Conservation (phyloP, 2,888 invertebrate species). For the Nematopogon swammerdamellus region DNA sequence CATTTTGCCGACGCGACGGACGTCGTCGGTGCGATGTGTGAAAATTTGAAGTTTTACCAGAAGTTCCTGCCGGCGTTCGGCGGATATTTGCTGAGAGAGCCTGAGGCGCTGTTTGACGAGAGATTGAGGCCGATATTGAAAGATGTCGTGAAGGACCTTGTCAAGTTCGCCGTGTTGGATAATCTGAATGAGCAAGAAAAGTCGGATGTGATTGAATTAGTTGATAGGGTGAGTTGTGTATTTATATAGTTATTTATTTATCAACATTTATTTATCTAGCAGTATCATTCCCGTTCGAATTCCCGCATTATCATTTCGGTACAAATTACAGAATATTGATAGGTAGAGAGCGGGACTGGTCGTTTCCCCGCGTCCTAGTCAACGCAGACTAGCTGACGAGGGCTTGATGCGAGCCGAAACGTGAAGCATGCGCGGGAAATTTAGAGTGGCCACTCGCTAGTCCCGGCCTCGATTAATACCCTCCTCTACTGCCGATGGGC, state of each 20-base stretch:
- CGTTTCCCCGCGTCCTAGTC: too few species aligned
- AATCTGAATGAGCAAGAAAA: conserved; percentile 13
- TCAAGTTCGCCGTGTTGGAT: conserved; percentile 17
- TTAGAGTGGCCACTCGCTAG: too few species aligned
- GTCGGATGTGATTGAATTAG: conserved; percentile 17
- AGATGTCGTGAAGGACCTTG: conserved; percentile 18
- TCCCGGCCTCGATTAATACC: too few species aligned
- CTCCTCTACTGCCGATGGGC: too few species aligned
- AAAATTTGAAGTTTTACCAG: conserved; percentile 15
- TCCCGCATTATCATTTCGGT: too few species aligned
- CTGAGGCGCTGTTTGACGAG: conserved; percentile 15
- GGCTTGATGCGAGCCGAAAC: too few species aligned
- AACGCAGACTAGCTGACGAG: too few species aligned
- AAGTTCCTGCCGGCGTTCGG: conserved; percentile 19
- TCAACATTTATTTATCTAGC: too few species aligned
- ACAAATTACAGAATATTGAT: too few species aligned
- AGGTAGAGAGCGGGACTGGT: too few species aligned
- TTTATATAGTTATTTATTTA: background rate
- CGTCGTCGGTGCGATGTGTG: conserved; percentile 13
- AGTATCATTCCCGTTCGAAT: too few species aligned
- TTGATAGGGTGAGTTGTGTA: conserved; percentile 21
- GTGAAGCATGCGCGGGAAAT: too few species aligned
- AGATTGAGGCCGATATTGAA: conserved; percentile 12
- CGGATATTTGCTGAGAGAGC: conserved; percentile 15
- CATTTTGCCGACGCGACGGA: conserved; percentile 13